Evolutionary conservation across 37 sponge, comb jelly and placozoan species (phyloP), one percentile per base, ranked within the genome.

Genomic region (Diacarnus erythraeanus): DNA sequence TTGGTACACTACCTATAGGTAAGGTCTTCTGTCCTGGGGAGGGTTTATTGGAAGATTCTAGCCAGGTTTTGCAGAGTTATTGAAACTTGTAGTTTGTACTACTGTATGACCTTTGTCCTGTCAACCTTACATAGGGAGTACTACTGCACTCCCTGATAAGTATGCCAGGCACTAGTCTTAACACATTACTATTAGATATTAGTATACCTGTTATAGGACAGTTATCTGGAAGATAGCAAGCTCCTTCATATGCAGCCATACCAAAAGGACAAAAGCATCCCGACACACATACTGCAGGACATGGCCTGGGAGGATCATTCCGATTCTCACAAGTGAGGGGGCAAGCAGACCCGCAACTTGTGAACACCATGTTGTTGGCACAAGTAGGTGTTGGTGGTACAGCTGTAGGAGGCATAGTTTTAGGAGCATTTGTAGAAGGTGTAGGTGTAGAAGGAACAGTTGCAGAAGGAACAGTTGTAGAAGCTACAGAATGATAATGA

Each of bases 261-360:
- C 77, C 77, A 17, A 39, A 35, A 23, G 77, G 77, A 39, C 75
- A 75, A 60, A 57, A 75, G 60, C 59, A 59, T 2, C 60, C 75
- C 30, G 12, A 33, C 10, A 72, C 72, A 41, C 72, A 72, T 26
- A 27, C 5, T 27, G n/a, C n/a, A 23, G 72, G 22, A 42, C 72
- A 72, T 5, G 47, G 23, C 47, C 30, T 2, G 22, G 29, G 30
- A 3, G 33, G 43, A 25, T 17, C 9, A 2, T 26, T 12, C 27
- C 37, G 37, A 51, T 40, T 72, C 2, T 72, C 47, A 41, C 72
- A 75, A 12, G 59, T 35, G 26, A n/a, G 59, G 22, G 36, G 59
- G 57, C 60, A 75, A 8, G 59, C 59, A 3, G 60, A 33, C 8
- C 75, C 59, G 57, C 75, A 72, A 25, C 23, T 26, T n/a, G 22